Evolutionary conservation across 2,113 vertebrate genomes (phyloP).

Genomic region (Leptodactylus fuscus): DNA sequence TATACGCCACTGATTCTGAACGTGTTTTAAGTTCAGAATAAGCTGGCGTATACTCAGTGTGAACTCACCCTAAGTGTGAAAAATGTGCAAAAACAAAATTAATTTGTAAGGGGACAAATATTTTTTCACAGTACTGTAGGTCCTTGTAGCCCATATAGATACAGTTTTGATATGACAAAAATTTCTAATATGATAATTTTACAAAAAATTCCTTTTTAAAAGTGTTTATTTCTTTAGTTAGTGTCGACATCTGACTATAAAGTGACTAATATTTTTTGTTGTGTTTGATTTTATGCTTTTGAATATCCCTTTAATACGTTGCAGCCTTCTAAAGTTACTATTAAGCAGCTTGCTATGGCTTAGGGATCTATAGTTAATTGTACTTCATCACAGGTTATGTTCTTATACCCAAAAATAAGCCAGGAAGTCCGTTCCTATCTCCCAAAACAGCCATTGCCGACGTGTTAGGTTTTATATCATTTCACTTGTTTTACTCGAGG

Average conservation of each 20-base stretch:
- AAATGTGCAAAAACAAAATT: no score
- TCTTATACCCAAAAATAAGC: background rate
- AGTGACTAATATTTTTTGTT: background rate
- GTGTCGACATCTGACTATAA: background rate
- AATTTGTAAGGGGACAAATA: no score
- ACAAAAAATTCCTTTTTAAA: no score
- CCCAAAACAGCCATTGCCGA: constrained; percentile 9
- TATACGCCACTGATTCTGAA: no score
- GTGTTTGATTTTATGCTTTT: background rate
- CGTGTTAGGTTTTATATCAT: background rate
- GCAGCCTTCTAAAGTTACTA: background rate
- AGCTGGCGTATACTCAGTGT: no score
- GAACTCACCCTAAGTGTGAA: no score
- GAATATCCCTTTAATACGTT: background rate
- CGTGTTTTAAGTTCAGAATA: no score
- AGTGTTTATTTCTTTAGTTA: no score
- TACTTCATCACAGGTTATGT: background rate
- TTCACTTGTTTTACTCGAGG: constrained; percentile 59
- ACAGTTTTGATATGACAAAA: no score
- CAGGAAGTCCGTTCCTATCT: background rate
- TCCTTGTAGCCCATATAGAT: no score
- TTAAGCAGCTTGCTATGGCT: background rate
- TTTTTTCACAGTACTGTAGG: no score
- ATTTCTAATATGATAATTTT: no score
- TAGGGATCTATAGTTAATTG: background rate